Evolutionary conservation across 2,888 invertebrate genomes (phyloP), one percentile per base, ranked within the genome.

Genomic region (Peribatodes rhomboidaria): DNA sequence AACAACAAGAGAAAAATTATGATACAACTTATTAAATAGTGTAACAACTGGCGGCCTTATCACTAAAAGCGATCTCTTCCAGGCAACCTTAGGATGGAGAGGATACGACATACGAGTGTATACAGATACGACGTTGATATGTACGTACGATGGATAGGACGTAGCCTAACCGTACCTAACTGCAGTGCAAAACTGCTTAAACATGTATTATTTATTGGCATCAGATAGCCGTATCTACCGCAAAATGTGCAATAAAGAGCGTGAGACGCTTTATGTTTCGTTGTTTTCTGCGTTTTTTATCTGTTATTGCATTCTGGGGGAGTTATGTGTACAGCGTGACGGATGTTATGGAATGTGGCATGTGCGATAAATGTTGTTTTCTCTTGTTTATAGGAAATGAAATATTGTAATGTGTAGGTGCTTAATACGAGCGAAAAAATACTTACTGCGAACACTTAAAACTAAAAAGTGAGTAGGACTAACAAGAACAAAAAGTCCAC

Each of bases 241-340:
- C 85, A 81, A 81, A 85, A 78, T 80, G 76, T 65, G 84, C 81
- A 84, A 87, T 87, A 88, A 86, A 86, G 72, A 81, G 72, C 76
- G 70, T 75, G 79, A 83, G 81, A 84, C 80, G 74, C 83, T 86
- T 86, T 84, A 84, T 84, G 81, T 78, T 80, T 79, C 77, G 74
- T 75, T 81, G 78, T 83, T 84, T 84, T 87, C 80, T 78, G 80
- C 74, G 73, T 77, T 83, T 88, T 88, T 88, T 88, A 88, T 89
- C 88, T 86, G 82, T 89, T 89, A 89, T 89, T 89, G 85, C 87
- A 80, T 83, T 85, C 79, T 79, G 75, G 78, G 79, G 70, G 65
- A 66, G 67, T 68, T 65, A 67, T 72, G 65, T 66, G 60, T 59
- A 54, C 61, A 39, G 44, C 79, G 80, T 85, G 84, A 85, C 83